Conservation (phyloP, 2,113 vertebrate genomes). For the Epinephelus lanceolatus region DNA sequence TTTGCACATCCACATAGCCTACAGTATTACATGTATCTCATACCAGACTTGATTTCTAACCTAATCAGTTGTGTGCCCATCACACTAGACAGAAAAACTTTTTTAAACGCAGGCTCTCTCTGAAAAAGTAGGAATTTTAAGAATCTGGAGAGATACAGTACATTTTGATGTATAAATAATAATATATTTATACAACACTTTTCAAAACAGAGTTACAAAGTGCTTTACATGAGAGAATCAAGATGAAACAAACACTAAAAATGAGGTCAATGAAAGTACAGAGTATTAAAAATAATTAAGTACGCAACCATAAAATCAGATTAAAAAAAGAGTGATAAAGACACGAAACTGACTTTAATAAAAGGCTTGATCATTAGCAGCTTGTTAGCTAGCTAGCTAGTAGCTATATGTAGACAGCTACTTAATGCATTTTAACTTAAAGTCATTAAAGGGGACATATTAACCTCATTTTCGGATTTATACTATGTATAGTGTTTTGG, state of each 20-base stretch:
- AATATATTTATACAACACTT: not conserved
- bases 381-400: not conserved
- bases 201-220: not conserved
- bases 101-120: not conserved
- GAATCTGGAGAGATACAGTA: not conserved
- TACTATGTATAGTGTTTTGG: too few species aligned
- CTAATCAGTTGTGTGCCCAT: not conserved
- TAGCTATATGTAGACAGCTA: not conserved
- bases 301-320: too few species aligned
- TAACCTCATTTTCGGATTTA: too few species aligned
- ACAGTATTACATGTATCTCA: not conserved
- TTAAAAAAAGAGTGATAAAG: not conserved
- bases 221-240: too few species aligned
- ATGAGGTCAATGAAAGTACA: too few species aligned
- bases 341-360: not conserved
- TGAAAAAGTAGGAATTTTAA: not conserved
- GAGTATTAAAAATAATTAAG: too few species aligned
- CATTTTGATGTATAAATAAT: not conserved
- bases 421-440: too few species aligned
- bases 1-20: constrained; percentile 1
- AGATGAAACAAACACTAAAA: not conserved
- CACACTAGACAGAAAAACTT: not conserved
- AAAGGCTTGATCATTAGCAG: not conserved
- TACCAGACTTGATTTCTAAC: not conserved
- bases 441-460: too few species aligned